Conservation (phyloP, 2,113 vertebrate genomes). For the Prunella fulvescens region DNA sequence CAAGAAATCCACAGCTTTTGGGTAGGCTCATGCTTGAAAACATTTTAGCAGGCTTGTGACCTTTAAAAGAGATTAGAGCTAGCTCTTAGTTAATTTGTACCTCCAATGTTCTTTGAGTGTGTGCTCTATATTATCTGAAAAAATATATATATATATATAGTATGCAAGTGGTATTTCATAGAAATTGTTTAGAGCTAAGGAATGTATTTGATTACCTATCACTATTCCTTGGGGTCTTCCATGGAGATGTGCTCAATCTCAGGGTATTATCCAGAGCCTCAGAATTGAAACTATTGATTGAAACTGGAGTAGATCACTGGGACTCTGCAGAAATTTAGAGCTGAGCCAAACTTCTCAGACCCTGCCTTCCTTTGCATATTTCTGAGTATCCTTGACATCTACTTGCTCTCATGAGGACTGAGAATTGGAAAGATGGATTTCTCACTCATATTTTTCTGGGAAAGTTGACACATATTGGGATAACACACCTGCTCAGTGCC, state of each 20-base stretch:
- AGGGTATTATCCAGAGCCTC: neutral
- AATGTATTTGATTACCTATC: neutral
- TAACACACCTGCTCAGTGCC: neutral
- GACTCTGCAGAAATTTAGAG: neutral
- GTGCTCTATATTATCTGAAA: neutral
- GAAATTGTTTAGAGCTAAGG: neutral
- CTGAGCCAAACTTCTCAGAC: neutral
- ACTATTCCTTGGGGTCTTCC: neutral
- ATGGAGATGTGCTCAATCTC: neutral
- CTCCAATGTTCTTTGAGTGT: neutral
- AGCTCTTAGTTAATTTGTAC: neutral
- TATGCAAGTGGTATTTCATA: neutral
- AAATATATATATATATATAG: neutral
- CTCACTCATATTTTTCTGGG: neutral
- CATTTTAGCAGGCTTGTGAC: neutral
- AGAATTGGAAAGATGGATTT: neutral
- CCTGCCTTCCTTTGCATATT: neutral
- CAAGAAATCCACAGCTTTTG: neutral
- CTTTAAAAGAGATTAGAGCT: neutral
- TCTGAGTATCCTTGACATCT: neutral
- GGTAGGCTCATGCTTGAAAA: neutral
- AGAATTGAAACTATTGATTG: neutral
- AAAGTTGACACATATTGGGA: neutral
- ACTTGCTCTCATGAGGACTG: neutral
- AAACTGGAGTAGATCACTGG: neutral